phyloP scores from a whole-genome alignment of 2,797 vertebrate genomes.

The Myoxocephalus aenaeus region DNA sequence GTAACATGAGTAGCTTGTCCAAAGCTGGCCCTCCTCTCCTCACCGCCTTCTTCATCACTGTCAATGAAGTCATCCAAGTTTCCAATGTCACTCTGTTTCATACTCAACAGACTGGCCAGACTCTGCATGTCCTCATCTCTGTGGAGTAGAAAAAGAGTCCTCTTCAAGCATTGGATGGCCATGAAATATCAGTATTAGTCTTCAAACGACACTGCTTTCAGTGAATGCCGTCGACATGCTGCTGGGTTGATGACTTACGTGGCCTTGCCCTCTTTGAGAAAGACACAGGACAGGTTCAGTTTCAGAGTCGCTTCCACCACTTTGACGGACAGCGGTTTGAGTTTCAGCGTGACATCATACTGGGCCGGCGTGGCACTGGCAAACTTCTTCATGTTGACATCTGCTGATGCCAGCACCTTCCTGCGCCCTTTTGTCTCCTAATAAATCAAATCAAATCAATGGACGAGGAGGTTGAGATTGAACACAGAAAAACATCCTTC shows the following conservation, averaged over 20 bases:
- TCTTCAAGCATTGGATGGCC: background rate
- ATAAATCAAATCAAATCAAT: background rate
- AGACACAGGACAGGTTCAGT: constrained; percentile 87
- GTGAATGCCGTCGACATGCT: too few relatives aligned
- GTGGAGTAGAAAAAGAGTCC: background rate
- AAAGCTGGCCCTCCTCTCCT: constrained; percentile 70
- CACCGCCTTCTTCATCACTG: constrained; percentile 86
- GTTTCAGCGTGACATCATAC: constrained; percentile 82
- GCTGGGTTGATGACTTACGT: constrained; percentile 86
- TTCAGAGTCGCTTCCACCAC: constrained; percentile 90
- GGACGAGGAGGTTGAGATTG: background rate
- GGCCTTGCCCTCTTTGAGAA: constrained; percentile 92
- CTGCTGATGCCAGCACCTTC: constrained; percentile 89
- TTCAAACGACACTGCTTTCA: background rate
- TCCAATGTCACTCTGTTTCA: constrained; percentile 90
- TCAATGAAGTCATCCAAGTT: constrained; percentile 93
- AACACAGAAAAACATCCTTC: background rate
- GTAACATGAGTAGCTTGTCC: constrained; percentile 59
- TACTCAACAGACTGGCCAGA: constrained; percentile 92
- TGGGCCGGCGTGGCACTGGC: constrained; percentile 84
- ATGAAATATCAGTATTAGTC: background rate
- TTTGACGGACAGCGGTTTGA: constrained; percentile 92
- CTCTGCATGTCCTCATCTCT: constrained; percentile 97
- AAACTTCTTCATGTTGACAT: constrained; percentile 89
- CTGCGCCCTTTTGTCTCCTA: constrained; percentile 90